A percentile compares a stretch with the other conserved stretches of the same genome.
Evolutionary conservation across 1,140 invertebrate genomes (phyloP).

Genomic region (Monomorium pharaonis): DNA sequence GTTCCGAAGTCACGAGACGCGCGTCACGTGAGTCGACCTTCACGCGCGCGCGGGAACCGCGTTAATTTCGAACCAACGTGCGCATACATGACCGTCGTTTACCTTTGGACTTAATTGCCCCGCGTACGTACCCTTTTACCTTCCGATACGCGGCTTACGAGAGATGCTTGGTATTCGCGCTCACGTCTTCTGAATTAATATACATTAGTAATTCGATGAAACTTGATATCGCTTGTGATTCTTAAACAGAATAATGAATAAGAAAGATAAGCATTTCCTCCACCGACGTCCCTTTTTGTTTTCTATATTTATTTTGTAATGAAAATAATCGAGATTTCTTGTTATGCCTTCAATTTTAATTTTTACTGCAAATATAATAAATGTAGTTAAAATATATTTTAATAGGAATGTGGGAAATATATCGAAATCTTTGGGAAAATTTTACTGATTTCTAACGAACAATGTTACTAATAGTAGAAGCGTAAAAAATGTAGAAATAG

Average conservation of each 20-base stretch:
- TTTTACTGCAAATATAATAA: not conserved
- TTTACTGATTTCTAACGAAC: not conserved
- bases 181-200: not conserved
- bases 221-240: not conserved
- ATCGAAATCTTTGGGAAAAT: not conserved
- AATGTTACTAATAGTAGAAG: not conserved
- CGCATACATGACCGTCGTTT: not conserved
- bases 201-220: not conserved
- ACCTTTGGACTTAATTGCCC: not conserved
- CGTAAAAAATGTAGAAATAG: not conserved
- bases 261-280: too few species aligned
- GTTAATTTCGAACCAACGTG: not conserved
- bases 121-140: not conserved
- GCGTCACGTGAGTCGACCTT: conserved; percentile 35
- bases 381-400: not conserved
- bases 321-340: not conserved
- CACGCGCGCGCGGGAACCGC: not conserved
- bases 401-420: not conserved
- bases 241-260: not conserved
- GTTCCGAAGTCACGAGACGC: conserved; percentile 42
- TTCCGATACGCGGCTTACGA: not conserved
- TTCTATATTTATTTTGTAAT: not conserved
- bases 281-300: not conserved
- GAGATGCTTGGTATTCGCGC: not conserved
- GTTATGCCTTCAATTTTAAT: not conserved